Conservation (phyloP, 2,888 invertebrate genomes). For the Rhagonycha lutea region DNA sequence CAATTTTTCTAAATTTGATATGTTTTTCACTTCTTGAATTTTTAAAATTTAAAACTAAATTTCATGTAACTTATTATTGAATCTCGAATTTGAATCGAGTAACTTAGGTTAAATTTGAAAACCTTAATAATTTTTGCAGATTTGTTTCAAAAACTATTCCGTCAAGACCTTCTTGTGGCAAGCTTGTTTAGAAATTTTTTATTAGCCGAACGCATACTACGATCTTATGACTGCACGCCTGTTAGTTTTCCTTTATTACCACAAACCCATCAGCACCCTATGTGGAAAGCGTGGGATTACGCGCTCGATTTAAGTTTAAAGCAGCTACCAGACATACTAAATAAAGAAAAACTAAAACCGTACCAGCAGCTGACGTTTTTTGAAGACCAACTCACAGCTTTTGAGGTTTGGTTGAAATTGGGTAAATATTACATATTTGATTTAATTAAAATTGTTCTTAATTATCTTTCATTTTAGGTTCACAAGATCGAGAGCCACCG, state of each 20-base stretch:
- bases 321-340: constrained; percentile 81
- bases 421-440: constrained; percentile 54
- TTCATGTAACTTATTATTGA: no score
- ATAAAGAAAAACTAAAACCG: constrained; percentile 60
- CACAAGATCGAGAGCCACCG: constrained; percentile 80
- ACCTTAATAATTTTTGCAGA: constrained; percentile 58
- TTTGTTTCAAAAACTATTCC: constrained; percentile 93
- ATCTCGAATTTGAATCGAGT: no score
- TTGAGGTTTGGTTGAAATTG: constrained; percentile 90
- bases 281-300: constrained; percentile 98
- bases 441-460: neutral
- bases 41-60: no score
- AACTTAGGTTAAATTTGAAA: neutral
- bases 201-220: constrained; percentile 92
- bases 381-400: constrained; percentile 96
- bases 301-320: constrained; percentile 92
- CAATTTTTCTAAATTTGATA: neutral
- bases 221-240: constrained; percentile 97
- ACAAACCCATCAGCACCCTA: constrained; percentile 84
- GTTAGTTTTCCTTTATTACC: constrained; percentile 91
- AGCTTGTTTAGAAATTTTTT: constrained; percentile 96
- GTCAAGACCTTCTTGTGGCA: constrained; percentile 97
- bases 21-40: neutral
- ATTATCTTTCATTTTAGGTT: constrained; percentile 49
- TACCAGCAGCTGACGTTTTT: constrained; percentile 90